Evolutionary conservation across 2,888 invertebrate species (phyloP), one percentile per base, ranked within the genome.

Genomic region (Mimachlamys varia): DNA sequence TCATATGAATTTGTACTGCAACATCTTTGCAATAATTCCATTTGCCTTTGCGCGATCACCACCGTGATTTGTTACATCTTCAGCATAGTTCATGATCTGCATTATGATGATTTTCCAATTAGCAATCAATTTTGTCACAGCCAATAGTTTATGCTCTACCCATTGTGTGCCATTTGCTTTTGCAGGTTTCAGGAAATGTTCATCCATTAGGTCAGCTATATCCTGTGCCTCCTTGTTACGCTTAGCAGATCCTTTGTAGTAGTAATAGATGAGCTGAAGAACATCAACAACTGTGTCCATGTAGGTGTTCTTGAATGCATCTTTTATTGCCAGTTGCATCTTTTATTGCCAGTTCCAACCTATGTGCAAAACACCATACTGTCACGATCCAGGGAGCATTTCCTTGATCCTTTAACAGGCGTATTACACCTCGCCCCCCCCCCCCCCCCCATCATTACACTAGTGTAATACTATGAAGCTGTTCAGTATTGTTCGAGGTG

Each of bases 261-360:
- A 92, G n/a, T 93, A 88, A 53, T 92, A 93, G 15, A 93, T 58
- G 4, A 58, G 87, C 13, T n/a, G 88, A 0, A 92, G 49, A 3
- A 90, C 87, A 19, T 91, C 90, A 37, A 88, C 89, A 2, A 92
- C 89, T 13, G 38, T 49, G 50, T 92, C 90, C 90, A 93, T 91
- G 27, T 92, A 92, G 0, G 91, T 92, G 0, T 33, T 27, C 38
- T 91, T 92, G 33, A 92, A 93, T 27, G 89, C 89, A 55, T 92
- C 93, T 50, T 93, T 92, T 0, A 92, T 92, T 15, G 92, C 92
- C 15, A 93, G 90, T 62, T 93, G 92, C 44, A 93, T 92, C 93
- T 50, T 93, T 92, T 0, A 92, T 92, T 15, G 92, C 92, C 15
- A 93, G 90, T 62, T 93, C 93, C 44, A 93, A 89, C 17, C 91